Percentiles rank a stretch among this genome's conserved stretches.
phyloP scores from a whole-genome alignment of 2,797 vertebrate species.

The Spea hammondii region DNA sequence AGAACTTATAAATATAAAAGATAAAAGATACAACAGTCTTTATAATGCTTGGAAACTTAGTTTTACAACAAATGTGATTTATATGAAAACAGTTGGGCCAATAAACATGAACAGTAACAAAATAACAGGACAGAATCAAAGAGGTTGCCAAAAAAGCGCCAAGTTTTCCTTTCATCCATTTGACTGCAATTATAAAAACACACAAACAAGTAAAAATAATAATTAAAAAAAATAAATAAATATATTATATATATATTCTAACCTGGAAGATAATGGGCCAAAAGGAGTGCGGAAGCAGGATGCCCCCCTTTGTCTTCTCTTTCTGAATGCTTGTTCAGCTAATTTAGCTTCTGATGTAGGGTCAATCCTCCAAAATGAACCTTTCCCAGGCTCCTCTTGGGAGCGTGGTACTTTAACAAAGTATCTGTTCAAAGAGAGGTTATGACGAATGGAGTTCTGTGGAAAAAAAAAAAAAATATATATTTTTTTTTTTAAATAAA shows the following conservation, averaged over 20 bases:
- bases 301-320: constrained; percentile 91
- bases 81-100: no score
- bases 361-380: constrained; percentile 98
- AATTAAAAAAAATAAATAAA: neutral
- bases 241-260: constrained; percentile 10
- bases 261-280: constrained; percentile 96
- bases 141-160: no score
- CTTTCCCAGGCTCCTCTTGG: constrained; percentile 97
- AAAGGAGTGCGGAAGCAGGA: constrained; percentile 97
- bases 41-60: no score
- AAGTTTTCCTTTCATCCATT: no score
- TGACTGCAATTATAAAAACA: no score
- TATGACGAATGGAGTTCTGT: constrained; percentile 98
- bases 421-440: constrained; percentile 97
- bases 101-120: no score
- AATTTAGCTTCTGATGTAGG: constrained; percentile 92
- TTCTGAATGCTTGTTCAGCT: constrained; percentile 96
- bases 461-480: constrained; percentile 38
- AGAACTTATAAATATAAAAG: no score
- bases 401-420: constrained; percentile 98
- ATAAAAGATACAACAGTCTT: no score
- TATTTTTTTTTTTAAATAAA: no score
- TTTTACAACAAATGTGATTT: no score
- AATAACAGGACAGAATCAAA: no score
- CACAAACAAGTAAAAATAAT: neutral